Percentiles rank a stretch among this genome's conserved stretches.
Conservation (phyloP, 2,113 vertebrate genomes). For the Pelmatolapia mariae region DNA sequence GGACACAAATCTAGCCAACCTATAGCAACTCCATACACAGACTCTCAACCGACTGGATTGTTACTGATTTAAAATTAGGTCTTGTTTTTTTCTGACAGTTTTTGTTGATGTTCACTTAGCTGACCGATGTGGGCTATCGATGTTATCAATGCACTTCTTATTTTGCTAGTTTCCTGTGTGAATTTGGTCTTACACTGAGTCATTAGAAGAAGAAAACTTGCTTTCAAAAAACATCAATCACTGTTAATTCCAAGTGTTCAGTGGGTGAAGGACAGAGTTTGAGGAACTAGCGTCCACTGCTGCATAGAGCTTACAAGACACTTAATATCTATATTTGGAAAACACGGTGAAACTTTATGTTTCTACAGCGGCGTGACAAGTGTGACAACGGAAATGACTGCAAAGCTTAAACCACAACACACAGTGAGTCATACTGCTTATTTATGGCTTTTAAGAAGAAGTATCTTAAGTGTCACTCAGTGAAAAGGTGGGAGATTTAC, state of each 20-base stretch:
- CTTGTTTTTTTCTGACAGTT: no score
- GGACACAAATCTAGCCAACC: no score
- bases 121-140: fast-evolving
- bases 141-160: background rate
- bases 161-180: background rate
- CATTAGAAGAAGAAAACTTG: background rate
- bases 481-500: background rate
- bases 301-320: background rate
- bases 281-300: background rate
- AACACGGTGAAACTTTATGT: background rate
- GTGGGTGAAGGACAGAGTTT: background rate
- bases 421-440: background rate
- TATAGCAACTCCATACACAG: no score
- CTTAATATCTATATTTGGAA: background rate
- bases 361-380: fast-evolving
- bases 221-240: background rate
- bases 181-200: background rate
- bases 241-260: background rate
- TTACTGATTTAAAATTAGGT: no score
- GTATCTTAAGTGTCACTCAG: background rate
- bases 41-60: no score
- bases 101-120: no score
- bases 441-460: background rate
- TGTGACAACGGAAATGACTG: background rate
- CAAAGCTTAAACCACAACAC: background rate